Percentiles rank a stretch among this genome's conserved stretches.
Conservation (phyloP, 2,888 invertebrate genomes). For the Agrochola macilenta region DNA sequence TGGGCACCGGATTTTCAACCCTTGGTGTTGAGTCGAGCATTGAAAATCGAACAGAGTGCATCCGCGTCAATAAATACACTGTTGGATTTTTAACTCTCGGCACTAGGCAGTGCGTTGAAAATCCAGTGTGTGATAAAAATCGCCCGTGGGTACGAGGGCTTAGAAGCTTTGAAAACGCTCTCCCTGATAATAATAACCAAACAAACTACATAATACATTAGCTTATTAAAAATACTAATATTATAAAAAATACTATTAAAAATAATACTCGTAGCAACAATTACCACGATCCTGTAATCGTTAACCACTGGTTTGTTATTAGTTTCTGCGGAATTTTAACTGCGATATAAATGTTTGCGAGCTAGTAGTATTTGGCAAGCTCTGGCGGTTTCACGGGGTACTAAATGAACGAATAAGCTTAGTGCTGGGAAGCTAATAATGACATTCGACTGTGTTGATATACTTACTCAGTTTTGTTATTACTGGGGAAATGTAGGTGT, state of each 20-base stretch:
- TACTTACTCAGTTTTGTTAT: slow-evolving; percentile 5
- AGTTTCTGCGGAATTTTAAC: slow-evolving; percentile 42
- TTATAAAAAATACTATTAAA: no score
- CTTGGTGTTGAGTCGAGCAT: not conserved
- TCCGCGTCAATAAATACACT: not conserved
- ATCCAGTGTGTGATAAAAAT: not conserved
- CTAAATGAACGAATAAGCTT: slow-evolving; percentile 39
- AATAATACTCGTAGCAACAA: slow-evolving; percentile 19
- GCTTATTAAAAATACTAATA: slow-evolving; percentile 8
- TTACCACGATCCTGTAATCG: slow-evolving; percentile 24
- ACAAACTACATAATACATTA: not conserved
- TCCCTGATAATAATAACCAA: not conserved
- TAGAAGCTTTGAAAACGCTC: not conserved
- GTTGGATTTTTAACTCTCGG: not conserved
- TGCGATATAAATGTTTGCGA: slow-evolving; percentile 26
- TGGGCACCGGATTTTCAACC: not conserved
- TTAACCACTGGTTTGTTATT: slow-evolving; percentile 44
- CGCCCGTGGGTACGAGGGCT: not conserved
- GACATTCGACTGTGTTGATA: not conserved
- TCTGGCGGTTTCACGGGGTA: slow-evolving; percentile 37
- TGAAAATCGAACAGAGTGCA: not conserved
- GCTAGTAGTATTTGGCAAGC: slow-evolving; percentile 22
- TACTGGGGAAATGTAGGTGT: not conserved
- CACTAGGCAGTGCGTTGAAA: not conserved
- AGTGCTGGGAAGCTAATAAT: slow-evolving; percentile 13